Base-by-base conservation (phyloP, 2,888 invertebrate species). In the Clostera curtula region DNA sequence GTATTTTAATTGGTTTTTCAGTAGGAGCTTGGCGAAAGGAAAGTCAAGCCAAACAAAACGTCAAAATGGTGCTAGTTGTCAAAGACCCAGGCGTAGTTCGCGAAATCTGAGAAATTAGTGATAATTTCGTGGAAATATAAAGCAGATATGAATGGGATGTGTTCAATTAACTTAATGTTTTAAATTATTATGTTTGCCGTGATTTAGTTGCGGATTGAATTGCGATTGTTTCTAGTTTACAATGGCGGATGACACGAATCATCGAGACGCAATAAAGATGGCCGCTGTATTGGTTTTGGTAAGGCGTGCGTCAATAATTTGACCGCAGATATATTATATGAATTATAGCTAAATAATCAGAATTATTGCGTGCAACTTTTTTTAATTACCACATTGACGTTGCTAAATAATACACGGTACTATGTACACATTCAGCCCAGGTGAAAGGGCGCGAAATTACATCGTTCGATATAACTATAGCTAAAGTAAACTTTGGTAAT, bases 211-310 rank as follows among this genome's bases (percentile, higher is more conserved):
- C 52, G 54, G 52, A 52, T 57, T 56, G 32, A 63, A 60, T 51
- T 52, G 54, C 40, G 50, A 60, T 61, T 51, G 58, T 73, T 74
- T 67, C 58, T 42, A 59, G 62, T 68, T 70, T 70, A 60, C 75
- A 83, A 83, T 83, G 83, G 83, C 83, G 83, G 83, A 79, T 82
- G 82, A 80, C 83, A 83, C 80, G 80, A 83, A 75, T 73, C 79
- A 73, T 76, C 80, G 70, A 76, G 76, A 79, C 80, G 80, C 79
- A 83, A 83, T 82, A 80, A 83, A 83, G 71, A 83, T 83, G 83
- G 83, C 82, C 82, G 82, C 77, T 77, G 50, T 67, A 63, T n/a
- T n/a, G n/a, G 20, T 6, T 13, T 69, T 65, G 83, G 83, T 83
- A 83, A 82, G 82, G 82, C 82, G 79, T 74, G 80, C 79, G 79